Conservation (phyloP, 2,113 vertebrate genomes). For the Actinemys pallida region DNA sequence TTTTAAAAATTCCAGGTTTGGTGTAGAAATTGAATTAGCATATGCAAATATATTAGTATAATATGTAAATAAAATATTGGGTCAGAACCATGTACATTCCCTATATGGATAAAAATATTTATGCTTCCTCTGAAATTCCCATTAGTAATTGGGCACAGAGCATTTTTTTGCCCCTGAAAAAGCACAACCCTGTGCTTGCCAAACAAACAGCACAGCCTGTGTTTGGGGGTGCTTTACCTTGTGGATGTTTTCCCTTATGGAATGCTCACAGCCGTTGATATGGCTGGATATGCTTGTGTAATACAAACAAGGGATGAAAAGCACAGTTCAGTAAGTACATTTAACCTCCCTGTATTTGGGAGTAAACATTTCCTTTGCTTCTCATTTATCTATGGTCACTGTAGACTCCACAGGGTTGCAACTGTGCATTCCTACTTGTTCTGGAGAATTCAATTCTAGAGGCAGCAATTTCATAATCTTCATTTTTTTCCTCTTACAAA, state of each 20-base stretch:
- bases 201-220: not conserved
- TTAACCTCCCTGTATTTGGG: not conserved
- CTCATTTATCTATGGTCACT: not conserved
- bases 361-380: not conserved
- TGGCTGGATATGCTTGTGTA: not conserved
- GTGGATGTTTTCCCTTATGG: not conserved
- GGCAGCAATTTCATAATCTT: not conserved
- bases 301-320: not conserved
- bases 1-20: not conserved
- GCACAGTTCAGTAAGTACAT: not conserved
- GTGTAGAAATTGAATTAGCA: not conserved
- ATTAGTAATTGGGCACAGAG: not conserved
- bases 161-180: not conserved
- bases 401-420: not conserved
- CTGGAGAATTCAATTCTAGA: not conserved
- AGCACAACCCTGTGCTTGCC: not conserved
- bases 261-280: not conserved
- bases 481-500: not conserved
- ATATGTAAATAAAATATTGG: not conserved
- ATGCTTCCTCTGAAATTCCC: not conserved
- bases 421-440: slow-evolving; percentile 11
- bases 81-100: not conserved
- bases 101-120: not conserved
- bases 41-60: not conserved
- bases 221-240: not conserved